These are phyloP conservation scores for Corbicula japonica DNA, from an alignment of 2,888 invertebrate genomes.

Conservation along the genomic window DNA sequence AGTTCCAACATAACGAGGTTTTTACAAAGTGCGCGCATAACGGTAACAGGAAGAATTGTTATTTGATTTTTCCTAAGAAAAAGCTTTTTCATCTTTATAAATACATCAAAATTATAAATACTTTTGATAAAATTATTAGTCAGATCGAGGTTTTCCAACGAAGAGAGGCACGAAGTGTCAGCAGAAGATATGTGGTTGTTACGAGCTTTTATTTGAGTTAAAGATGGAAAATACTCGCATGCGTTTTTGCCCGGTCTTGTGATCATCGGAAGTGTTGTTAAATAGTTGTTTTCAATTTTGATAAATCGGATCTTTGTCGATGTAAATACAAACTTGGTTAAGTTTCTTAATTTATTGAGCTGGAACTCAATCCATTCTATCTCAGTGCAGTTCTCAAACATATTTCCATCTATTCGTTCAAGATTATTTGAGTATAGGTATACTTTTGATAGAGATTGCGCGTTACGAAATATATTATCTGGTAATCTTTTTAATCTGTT, in stretches of 20 bases:
- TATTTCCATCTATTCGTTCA: background rate
- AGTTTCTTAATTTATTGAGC: background rate
- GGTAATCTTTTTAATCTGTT: constrained; percentile 18
- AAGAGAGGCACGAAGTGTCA: background rate
- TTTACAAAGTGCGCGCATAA: constrained; percentile 11
- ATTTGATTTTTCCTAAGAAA: constrained; percentile 13
- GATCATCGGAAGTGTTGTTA: background rate
- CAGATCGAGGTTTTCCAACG: background rate
- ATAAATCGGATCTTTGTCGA: background rate
- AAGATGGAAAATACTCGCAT: constrained; percentile 2
- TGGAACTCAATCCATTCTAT: constrained; percentile 4
- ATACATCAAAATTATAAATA: constrained; percentile 1
- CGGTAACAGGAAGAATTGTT: background rate
- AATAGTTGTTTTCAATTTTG: constrained; percentile 12
- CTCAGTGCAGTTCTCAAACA: constrained; percentile 14
- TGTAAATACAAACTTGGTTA: constrained; percentile 2
- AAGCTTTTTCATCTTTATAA: background rate
- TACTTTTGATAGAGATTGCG: background rate
- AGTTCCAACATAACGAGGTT: constrained; percentile 13
- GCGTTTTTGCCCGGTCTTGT: background rate
- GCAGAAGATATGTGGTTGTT: constrained; percentile 1
- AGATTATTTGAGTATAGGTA: constrained; percentile 11
- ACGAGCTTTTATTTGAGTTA: background rate
- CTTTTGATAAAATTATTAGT: constrained; percentile 5
- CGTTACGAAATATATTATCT: constrained; percentile 1